Evolutionary conservation across 2,888 invertebrate genomes (phyloP).

Genomic region (Drosophila kokeensis): DNA sequence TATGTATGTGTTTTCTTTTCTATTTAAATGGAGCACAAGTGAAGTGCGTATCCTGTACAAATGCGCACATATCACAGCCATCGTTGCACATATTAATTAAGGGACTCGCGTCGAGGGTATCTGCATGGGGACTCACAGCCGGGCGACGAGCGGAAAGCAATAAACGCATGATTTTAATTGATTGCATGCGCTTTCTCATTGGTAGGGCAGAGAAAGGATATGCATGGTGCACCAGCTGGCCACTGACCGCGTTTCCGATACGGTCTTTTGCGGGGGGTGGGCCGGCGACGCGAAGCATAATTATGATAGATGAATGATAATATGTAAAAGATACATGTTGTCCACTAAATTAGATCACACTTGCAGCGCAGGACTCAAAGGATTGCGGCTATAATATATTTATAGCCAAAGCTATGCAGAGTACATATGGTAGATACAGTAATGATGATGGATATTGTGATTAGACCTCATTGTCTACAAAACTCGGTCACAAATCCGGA

Average conservation of each 20-base stretch:
- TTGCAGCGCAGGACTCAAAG: not conserved
- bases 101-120: constrained; percentile 23
- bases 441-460: not conserved
- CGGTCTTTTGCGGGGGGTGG: constrained; percentile 7
- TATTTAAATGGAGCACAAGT: constrained; percentile 82
- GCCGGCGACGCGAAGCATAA: not conserved
- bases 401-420: constrained; percentile 45
- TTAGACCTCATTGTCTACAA: not conserved
- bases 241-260: constrained; percentile 11
- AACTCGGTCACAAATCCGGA: not conserved
- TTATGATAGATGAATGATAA: constrained; percentile 9
- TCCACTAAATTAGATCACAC: not conserved
- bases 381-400: not conserved
- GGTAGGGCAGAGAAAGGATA: constrained; percentile 5
- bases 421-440: not conserved
- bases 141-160: constrained; percentile 44
- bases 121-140: constrained; percentile 20
- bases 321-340: not conserved
- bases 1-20: constrained; percentile 67
- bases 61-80: constrained; percentile 36
- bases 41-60: constrained; percentile 66
- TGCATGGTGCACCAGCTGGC: constrained; percentile 5
- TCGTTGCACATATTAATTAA: constrained; percentile 78
- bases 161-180: constrained; percentile 61
- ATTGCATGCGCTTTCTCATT: constrained; percentile 44